Evolutionary conservation across 2,888 invertebrate species (phyloP), one percentile per base, ranked within the genome.

Genomic region (Malacosoma neustria): DNA sequence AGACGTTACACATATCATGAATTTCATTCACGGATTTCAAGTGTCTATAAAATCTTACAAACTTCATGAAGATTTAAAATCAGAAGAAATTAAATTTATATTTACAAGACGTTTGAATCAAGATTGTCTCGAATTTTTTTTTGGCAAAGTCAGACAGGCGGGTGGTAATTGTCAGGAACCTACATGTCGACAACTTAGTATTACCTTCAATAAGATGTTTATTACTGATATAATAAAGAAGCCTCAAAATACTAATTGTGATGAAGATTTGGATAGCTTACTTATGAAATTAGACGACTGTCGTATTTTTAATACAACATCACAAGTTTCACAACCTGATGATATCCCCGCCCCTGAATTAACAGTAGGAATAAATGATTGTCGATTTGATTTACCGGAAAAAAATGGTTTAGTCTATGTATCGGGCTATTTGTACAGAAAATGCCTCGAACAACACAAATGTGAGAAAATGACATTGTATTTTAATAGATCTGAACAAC

Each of bases 21-120:
- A 42, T 32, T 46, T 46, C 35, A 42, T 46, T 13, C 11, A 37
- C 5, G 48, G 43, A 29, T 45, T 48, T 35, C 35, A 40, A 41
- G 37, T 48, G 5, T 33, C 48, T n/a, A 45, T 48, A 33, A 38
- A 41, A 31, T 44, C 46, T 30, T n/a, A 43, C 30, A 39, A 40
- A 13, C 36, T 48, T n/a, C 34, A 11, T 33, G 41, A 44, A 30
- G 43, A 48, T 32, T 39, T 48, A 15, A 41, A 43, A 38, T 31
- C 30, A 38, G 33, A 36, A 42, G 43, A 33, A 14, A 31, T 38
- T 37, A 14, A 40, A 31, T 44, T 34, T 32, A 30, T 48, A 30
- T 32, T 32, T 4, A 46, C 48, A 1, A 46, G 41, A 41, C 40
- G 43, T n/a, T 13, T 46, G 11, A 45, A 41, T 40, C 41, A 32